A percentile compares a stretch with the other conserved stretches of the same genome.
Conservation (phyloP, 2,888 invertebrate species). For the Tenthredo distinguenda region DNA sequence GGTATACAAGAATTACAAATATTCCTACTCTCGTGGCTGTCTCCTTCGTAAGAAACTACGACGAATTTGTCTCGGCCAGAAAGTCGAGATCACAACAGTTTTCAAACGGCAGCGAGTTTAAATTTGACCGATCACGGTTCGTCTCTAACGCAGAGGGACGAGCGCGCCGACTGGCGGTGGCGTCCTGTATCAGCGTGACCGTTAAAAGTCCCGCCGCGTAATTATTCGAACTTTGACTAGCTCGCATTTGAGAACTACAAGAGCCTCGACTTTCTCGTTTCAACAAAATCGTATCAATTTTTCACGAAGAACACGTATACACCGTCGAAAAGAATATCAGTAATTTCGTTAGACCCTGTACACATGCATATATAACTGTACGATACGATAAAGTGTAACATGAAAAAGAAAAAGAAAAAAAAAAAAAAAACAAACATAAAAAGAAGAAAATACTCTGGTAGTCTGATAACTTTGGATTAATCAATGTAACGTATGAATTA, state of each 20-base stretch:
- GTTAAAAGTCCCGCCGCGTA: neutral
- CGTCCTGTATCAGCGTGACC: neutral
- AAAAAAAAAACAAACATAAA: neutral
- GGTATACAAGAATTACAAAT: neutral
- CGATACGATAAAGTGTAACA: constrained; percentile 38
- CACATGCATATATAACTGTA: constrained; percentile 29
- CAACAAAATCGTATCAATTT: neutral
- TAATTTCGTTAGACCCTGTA: neutral
- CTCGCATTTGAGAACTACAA: neutral
- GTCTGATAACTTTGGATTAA: neutral
- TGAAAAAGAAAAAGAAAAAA: neutral
- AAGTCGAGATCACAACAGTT: neutral
- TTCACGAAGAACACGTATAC: neutral
- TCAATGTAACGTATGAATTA: constrained; percentile 6
- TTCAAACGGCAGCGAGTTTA: neutral
- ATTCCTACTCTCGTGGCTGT: neutral
- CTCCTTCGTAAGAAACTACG: neutral
- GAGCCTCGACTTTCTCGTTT: neutral
- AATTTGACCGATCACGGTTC: neutral
- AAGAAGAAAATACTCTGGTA: neutral
- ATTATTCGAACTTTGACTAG: neutral
- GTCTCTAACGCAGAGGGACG: neutral
- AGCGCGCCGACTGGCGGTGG: neutral
- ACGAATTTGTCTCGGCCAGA: neutral
- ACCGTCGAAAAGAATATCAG: neutral